A percentile compares a stretch with the other conserved stretches of the same genome.
phyloP scores from a whole-genome alignment of 2,113 vertebrate species.

The Colaptes auratus region DNA sequence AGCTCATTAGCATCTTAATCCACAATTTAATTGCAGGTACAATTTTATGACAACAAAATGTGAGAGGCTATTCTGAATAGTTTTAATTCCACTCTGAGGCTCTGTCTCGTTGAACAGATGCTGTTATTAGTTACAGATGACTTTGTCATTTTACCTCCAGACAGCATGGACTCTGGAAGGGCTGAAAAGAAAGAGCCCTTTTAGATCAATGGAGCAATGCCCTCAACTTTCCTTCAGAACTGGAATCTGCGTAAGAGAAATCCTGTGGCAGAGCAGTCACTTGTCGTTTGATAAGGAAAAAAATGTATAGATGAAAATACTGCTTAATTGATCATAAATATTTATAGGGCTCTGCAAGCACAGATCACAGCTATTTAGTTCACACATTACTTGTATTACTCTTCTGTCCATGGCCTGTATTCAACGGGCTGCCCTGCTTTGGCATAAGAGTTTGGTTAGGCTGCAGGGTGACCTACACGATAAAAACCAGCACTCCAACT shows the following conservation, averaged over 20 bases:
- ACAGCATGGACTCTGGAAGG: not conserved
- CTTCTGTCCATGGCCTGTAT: not conserved
- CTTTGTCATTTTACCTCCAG: conserved; percentile 26
- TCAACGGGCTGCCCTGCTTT: not conserved
- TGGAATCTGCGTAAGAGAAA: not conserved
- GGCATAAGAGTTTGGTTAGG: not conserved
- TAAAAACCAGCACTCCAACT: not conserved
- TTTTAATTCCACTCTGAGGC: conserved; percentile 55
- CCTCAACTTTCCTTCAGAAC: not conserved
- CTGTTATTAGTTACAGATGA: conserved; percentile 59
- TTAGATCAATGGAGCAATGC: not conserved
- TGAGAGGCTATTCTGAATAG: conserved; percentile 62
- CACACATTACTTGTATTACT: not conserved
- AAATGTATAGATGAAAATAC: not conserved
- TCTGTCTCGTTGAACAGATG: conserved; percentile 62
- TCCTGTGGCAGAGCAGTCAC: not conserved
- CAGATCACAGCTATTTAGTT: not conserved
- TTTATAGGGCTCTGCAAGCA: not conserved
- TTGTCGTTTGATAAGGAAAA: not conserved
- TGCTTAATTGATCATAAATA: not conserved
- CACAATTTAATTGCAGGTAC: conserved; percentile 69
- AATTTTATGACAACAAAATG: conserved; percentile 67
- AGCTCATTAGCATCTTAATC: conserved; percentile 70
- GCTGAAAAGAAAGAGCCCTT: conserved; percentile 6
- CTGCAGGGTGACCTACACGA: not conserved